A percentile compares a stretch with the other conserved stretches of the same genome.
Conservation (phyloP, 2,113 vertebrate genomes). For the Lepus europaeus region DNA sequence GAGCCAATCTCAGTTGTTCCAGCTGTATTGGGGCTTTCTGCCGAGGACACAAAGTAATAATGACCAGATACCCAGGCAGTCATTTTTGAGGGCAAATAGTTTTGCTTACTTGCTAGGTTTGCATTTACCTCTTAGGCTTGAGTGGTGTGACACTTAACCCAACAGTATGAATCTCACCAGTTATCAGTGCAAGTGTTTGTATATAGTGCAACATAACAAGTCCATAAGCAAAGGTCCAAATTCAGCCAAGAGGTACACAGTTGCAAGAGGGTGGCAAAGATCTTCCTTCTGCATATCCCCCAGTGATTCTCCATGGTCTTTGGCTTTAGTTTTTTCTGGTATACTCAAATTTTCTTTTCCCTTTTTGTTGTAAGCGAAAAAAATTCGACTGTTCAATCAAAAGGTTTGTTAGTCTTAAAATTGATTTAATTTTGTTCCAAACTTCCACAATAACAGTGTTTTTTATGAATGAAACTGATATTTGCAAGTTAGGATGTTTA, state of each 20-base stretch:
- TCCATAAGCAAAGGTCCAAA: background rate
- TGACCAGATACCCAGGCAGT: background rate
- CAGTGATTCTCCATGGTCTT: background rate
- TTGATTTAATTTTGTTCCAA: background rate
- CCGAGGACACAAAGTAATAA: background rate
- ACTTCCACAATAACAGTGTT: background rate
- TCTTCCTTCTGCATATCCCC: background rate
- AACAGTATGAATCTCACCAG: background rate
- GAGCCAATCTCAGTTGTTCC: background rate
- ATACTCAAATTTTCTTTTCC: background rate
- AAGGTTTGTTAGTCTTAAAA: slow-evolving; percentile 14
- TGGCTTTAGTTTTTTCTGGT: background rate
- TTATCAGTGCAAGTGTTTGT: background rate
- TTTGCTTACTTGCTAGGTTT: background rate
- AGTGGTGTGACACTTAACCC: background rate
- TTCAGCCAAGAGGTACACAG: background rate
- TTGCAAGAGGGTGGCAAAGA: background rate
- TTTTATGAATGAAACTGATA: background rate
- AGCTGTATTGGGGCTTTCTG: background rate
- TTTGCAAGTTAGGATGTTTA: background rate
- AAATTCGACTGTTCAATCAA: background rate
- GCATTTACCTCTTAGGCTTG: background rate
- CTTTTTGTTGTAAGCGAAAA: background rate
- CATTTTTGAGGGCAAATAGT: slow-evolving; percentile 8
- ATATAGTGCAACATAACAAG: background rate